Base-by-base conservation (phyloP, 2,113 vertebrate genomes). In the Rallus limicola region DNA sequence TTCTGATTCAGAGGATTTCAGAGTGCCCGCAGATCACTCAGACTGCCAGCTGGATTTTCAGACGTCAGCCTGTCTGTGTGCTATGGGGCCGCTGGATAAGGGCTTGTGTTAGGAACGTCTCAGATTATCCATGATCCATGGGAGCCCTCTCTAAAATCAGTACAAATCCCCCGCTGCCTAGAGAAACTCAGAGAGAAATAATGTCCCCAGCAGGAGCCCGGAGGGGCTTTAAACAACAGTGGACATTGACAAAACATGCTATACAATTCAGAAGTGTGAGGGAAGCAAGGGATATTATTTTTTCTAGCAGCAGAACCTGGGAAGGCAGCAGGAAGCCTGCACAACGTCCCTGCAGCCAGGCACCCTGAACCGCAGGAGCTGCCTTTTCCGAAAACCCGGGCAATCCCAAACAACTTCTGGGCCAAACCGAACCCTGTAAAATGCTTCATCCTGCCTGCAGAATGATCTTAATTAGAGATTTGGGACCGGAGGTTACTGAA, bases 241-340 rank as follows among this genome's bases (percentile, higher is more conserved):
- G 95, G 79, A 93, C 94, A 92, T 92, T 96, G 95, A 96, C 76
- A 94, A 93, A 96, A 90, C 56, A 44, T 1, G 3, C 82, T 71
- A 53, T 68, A 56, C n/a, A n/a, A 40, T 56, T 83, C 93, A 53
- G 69, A 96, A 94, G 24, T 72, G 44, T 28, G 76, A 82, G 65
- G 34, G 46, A 80, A 82, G 53, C 38, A 34, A 71, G 71, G 74
- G 55, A 19, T 86, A 65, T 62, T 93, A 46, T 96, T 75, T 72
- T 89, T 92, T 92, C 59, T 58, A 95, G 67, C 4, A 3, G 29
- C 60, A 75, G 60, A 82, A 92, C 52, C 40, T 92, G 65, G 88
- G 83, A 96, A 91, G 68, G 75, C 93, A 93, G 90, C 50, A 65
- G 94, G 88, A 92, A 25, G 69, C 69, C 93, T 88, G 90, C 58